These are phyloP conservation scores for Umimayanthus kanabou DNA, from an alignment of 92 coral and sea anemone species.

Conservation along the genomic window DNA sequence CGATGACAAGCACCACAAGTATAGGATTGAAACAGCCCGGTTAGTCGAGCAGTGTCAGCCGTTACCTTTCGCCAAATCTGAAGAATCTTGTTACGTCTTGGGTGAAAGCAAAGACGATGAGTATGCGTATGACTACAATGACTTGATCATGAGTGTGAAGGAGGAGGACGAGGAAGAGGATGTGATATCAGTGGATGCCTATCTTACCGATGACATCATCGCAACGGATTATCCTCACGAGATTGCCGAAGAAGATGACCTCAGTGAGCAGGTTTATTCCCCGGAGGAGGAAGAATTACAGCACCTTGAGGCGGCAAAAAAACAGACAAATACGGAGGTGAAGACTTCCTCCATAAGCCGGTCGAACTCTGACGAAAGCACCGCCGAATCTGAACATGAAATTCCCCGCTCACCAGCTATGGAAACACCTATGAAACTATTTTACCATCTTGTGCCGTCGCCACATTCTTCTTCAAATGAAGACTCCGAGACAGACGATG, in stretches of 20 bases:
- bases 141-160: slow-evolving; percentile 73
- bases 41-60: slow-evolving; percentile 81
- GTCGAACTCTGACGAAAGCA: slow-evolving; percentile 69
- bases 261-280: slow-evolving; percentile 27
- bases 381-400: slow-evolving; percentile 71
- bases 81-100: slow-evolving; percentile 50
- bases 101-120: slow-evolving; percentile 81
- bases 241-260: background rate
- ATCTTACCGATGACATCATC: slow-evolving; percentile 57
- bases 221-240: slow-evolving; percentile 46
- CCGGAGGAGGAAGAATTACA: slow-evolving; percentile 56
- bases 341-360: slow-evolving; percentile 33
- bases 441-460: slow-evolving; percentile 95
- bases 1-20: slow-evolving; percentile 9
- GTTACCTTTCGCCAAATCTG: slow-evolving; percentile 44
- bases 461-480: slow-evolving; percentile 93
- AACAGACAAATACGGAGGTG: slow-evolving; percentile 25
- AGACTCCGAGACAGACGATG: slow-evolving; percentile 72
- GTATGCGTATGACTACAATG: slow-evolving; percentile 80
- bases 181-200: slow-evolving; percentile 63
- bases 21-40: slow-evolving; percentile 63
- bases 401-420: slow-evolving; percentile 87
- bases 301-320: slow-evolving; percentile 29
- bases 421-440: slow-evolving; percentile 91
- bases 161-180: slow-evolving; percentile 79